Conservation (phyloP, 2,888 invertebrate genomes). For the Tigriopus californicus region DNA sequence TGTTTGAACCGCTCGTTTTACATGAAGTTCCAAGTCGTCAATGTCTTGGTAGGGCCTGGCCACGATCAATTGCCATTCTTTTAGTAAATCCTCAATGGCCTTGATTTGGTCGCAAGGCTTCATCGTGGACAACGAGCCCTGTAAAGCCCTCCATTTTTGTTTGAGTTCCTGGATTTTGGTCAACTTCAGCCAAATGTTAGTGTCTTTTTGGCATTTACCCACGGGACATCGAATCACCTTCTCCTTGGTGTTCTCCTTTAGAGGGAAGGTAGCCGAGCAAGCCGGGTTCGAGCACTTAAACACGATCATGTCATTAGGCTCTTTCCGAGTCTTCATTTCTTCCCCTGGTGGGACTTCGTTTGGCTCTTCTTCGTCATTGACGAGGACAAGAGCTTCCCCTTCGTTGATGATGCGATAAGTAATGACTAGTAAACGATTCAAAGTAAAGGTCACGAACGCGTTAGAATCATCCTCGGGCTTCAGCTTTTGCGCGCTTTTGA, state of each 20-base stretch:
- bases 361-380: background rate
- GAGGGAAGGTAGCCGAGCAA: slow-evolving; percentile 1
- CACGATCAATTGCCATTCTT: background rate
- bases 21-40: background rate
- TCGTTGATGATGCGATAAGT: background rate
- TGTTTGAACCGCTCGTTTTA: background rate
- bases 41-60: background rate
- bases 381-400: background rate
- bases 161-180: slow-evolving; percentile 13
- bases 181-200: slow-evolving; percentile 8
- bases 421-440: background rate
- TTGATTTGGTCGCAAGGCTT: background rate
- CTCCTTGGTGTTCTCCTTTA: slow-evolving; percentile 13
- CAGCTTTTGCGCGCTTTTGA: background rate
- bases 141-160: background rate
- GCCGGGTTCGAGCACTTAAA: background rate
- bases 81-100: background rate
- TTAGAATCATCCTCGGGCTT: background rate
- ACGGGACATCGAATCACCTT: slow-evolving; percentile 10
- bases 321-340: background rate
- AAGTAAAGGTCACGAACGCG: background rate
- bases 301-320: background rate
- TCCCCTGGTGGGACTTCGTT: background rate
- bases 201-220: background rate
- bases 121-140: background rate